Base-by-base conservation (phyloP, 2,113 vertebrate genomes). In the Tauraco erythrolophus region DNA sequence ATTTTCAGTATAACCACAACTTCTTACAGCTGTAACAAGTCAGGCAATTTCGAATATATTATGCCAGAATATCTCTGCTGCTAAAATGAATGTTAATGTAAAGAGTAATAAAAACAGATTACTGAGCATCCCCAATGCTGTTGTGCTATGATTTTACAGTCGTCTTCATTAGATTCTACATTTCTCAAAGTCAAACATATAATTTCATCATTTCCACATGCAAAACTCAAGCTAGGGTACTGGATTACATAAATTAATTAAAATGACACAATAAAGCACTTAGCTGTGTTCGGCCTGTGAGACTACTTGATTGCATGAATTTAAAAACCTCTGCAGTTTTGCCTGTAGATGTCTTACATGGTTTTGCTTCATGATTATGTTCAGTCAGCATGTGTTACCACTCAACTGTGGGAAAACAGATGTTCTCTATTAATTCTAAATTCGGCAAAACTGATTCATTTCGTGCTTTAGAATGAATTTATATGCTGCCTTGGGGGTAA, bases 391-490 rank as follows among this genome's bases (percentile, higher is more conserved):
- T 61, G 54, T 71, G 61, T 37, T 69, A 61, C 41, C 50, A 85
- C 91, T 94, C 46, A 61, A 14, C 51, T 91, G 19, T 50, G 61
- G 37, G 28, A 91, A 97, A 96, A 80, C 76, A 94, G 79, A 93
- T 89, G 71, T 95, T 92, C 78, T 72, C 43, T 85, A 85, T 94
- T 90, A 95, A 92, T 93, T 91, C 66, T 89, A 80, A 94, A 89
- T 85, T 89, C 92, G 95, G 50, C 58, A 92, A 96, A 95, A 94
- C 8, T 27, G 57, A 91, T 91, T 66, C 39, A 83, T 84, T 96
- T 95, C 89, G 87, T 91, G 48, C 77, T 88, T 94, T 91, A 70
- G 39, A 90, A 93, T 94, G 35, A 88, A 90, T 95, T 95, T 92
- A 89, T 84, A 53, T 61, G 21, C 54, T 93, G 82, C 57, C 84